Evolutionary conservation across 2,888 invertebrate species (phyloP).

Genomic region (Leptopilina myrica): DNA sequence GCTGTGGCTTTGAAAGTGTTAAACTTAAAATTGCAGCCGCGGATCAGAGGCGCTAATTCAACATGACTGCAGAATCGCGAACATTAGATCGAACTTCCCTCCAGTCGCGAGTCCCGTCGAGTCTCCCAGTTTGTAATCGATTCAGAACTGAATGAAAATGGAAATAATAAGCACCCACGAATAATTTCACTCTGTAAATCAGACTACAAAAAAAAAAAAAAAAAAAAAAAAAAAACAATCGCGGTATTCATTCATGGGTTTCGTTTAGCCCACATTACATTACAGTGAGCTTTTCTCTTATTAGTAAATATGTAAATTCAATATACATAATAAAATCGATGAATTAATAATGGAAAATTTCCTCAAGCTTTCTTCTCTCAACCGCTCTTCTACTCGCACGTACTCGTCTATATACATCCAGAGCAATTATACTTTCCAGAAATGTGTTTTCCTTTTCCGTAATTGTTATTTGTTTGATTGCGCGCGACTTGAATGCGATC

Average conservation of each 20-base stretch:
- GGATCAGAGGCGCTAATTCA: constrained; percentile 23
- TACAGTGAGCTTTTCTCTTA: constrained; percentile 37
- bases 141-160: constrained; percentile 57
- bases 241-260: constrained; percentile 37
- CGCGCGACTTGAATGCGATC: too few species aligned
- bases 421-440: too few species aligned
- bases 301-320: background rate
- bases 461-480: too few species aligned
- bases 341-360: constrained; percentile 57
- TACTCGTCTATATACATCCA: too few species aligned
- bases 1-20: background rate
- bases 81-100: background rate
- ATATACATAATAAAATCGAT: constrained; percentile 42
- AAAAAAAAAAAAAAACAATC: constrained; percentile 53
- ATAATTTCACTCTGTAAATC: constrained; percentile 65
- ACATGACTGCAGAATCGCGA: background rate
- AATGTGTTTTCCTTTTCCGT: too few species aligned
- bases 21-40: background rate
- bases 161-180: constrained; percentile 58
- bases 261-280: background rate
- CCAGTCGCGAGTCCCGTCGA: background rate
- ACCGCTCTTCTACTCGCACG: constrained; percentile 36
- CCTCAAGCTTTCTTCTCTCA: constrained; percentile 58
- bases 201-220: constrained; percentile 58
- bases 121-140: background rate